Base-by-base conservation (phyloP, 1,140 invertebrate genomes). In the Sinella curviseta region DNA sequence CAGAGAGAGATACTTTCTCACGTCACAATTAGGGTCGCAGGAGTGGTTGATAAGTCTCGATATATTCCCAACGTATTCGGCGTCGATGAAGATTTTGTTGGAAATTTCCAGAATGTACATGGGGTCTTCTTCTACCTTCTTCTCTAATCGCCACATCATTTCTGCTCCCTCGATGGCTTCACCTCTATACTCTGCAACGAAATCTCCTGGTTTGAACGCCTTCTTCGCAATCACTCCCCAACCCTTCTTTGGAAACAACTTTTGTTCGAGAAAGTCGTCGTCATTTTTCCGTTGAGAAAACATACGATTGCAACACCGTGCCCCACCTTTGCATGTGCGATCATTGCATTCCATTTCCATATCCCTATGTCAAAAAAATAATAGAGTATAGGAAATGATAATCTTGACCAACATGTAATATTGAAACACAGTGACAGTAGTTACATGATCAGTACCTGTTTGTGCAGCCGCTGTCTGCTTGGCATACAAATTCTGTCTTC, bases 21-120 rank as follows among this genome's bases (percentile, higher is more conserved):
- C 75, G 0, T 28, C 33, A 55, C 82, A 81, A 31, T 83, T 83
- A 0, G 82, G 82, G 1, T 79, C 76, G 74, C 82, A 83, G 0
- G 80, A 81, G 34, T 83, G 82, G 35, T 83, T 83, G 2, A 83
- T 83, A 0, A 83, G 78, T 28, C 82, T 14, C 1, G 78, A 65
- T 0, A 81, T n/a, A 35, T 81, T 83, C 26, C 82, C 82, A 28
- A 26, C n/a, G 55, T 76, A 83, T 39, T 83, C 82, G 0, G 82
- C 82, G 39, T 83, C 82, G 28, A 83, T 83, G 57, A 55, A 83
- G 3, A 26, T 30, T 16, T 67, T 54, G 0, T 74, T 57, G 26
- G 74, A 70, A 16, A 83, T 48, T 36, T 83, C 82, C 36, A 83
- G 31, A 77, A 83, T 57, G 30, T 83, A 83, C 0, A 79, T n/a